phyloP scores from a whole-genome alignment of 2,888 invertebrate species.

The Oscheius sp. region DNA sequence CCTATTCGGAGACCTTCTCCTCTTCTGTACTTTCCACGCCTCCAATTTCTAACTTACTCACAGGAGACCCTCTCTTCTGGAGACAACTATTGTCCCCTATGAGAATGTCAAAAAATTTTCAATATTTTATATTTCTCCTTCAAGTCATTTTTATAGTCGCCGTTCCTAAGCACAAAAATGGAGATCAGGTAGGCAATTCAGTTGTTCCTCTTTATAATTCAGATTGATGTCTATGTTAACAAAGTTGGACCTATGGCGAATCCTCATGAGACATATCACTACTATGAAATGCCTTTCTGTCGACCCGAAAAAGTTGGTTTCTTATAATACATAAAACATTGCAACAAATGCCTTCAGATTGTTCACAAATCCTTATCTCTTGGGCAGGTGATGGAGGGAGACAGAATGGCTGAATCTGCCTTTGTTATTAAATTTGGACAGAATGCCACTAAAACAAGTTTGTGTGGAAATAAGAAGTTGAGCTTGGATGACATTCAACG shows the following conservation, averaged over 20 bases:
- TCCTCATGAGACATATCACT: slow-evolving; percentile 75
- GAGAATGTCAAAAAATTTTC: neutral
- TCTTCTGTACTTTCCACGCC: no score
- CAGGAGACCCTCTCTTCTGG: no score
- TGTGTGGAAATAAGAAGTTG: slow-evolving; percentile 71
- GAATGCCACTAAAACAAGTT: slow-evolving; percentile 67
- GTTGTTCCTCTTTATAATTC: slow-evolving; percentile 6
- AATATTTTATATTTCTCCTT: neutral
- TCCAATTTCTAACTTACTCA: no score
- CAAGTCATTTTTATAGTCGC: no score
- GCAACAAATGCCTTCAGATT: slow-evolving; percentile 71
- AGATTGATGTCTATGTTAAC: slow-evolving; percentile 74
- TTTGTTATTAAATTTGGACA: slow-evolving; percentile 72
- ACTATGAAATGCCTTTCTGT: slow-evolving; percentile 74
- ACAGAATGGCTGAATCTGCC: slow-evolving; percentile 74
- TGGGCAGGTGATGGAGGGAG: slow-evolving; percentile 75
- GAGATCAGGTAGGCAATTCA: slow-evolving; percentile 2
- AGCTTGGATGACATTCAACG: slow-evolving; percentile 71
- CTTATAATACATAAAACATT: neutral
- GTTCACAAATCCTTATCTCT: slow-evolving; percentile 74
- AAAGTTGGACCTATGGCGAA: slow-evolving; percentile 75
- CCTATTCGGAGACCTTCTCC: neutral
- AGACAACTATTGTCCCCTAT: no score
- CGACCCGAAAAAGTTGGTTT: slow-evolving; percentile 72
- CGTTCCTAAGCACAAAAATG: neutral